phyloP scores from a whole-genome alignment of 2,888 invertebrate species.

The Melitaea athalia region DNA sequence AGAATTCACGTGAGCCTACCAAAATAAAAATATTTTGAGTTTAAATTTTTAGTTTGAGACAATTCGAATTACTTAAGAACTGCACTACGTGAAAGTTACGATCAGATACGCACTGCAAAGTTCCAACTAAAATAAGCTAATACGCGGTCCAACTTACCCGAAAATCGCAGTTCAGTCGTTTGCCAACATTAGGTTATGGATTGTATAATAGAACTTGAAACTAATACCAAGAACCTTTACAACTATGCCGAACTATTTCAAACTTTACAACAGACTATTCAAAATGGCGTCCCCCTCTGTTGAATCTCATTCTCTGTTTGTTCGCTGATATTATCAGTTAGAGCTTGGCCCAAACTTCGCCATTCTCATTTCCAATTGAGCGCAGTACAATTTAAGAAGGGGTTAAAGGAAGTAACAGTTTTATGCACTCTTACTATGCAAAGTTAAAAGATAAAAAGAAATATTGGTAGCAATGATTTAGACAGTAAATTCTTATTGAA shows the following conservation, averaged over 20 bases:
- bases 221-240: conserved; percentile 20
- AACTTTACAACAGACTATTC: conserved; percentile 17
- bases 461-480: too few relatives aligned
- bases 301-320: conserved; percentile 21
- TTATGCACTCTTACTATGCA: too few relatives aligned
- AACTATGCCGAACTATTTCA: conserved; percentile 20
- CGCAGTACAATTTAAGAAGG: not conserved
- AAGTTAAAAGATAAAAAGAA: too few relatives aligned
- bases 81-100: conserved; percentile 7
- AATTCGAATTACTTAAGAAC: conserved; percentile 4
- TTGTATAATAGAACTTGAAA: conserved; percentile 21
- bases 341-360: not conserved
- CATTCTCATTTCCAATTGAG: not conserved
- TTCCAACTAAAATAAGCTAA: conserved; percentile 12
- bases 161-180: conserved; percentile 18
- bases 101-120: conserved; percentile 7
- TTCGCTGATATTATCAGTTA: conserved; percentile 4
- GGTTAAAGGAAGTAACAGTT: too few relatives aligned
- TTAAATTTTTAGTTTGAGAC: too few relatives aligned
- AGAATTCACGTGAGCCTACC: too few relatives aligned
- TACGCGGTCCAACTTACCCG: conserved; percentile 18
- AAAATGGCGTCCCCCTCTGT: conserved; percentile 11
- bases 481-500: too few relatives aligned
- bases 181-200: conserved; percentile 27
- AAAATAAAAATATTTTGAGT: too few relatives aligned